These are phyloP conservation scores for Cyrtonyx montezumae DNA, from an alignment of 2,113 vertebrate genomes.

Conservation along the genomic window DNA sequence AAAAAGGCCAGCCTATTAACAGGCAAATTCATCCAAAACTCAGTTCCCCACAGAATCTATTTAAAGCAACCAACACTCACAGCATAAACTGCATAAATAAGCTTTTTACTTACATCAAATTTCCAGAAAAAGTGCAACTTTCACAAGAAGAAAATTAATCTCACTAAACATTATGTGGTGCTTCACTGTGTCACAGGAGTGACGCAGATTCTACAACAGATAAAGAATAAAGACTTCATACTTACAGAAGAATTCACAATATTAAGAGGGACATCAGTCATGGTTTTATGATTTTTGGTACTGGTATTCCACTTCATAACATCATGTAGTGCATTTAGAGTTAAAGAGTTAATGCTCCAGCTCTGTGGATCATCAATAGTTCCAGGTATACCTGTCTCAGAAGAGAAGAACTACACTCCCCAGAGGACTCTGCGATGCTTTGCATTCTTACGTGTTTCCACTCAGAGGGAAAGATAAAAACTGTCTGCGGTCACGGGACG, in stretches of 20 bases:
- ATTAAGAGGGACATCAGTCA: neutral
- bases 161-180: neutral
- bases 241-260: neutral
- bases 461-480: too few relatives aligned
- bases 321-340: too few relatives aligned
- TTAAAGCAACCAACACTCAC: neutral
- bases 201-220: neutral
- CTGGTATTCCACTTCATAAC: too few relatives aligned
- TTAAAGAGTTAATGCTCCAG: too few relatives aligned
- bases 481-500: too few relatives aligned
- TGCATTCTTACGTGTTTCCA: too few relatives aligned
- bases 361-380: too few relatives aligned
- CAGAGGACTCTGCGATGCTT: too few relatives aligned
- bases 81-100: neutral
- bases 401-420: too few relatives aligned
- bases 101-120: neutral
- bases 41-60: neutral
- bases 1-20: slow-evolving; percentile 7
- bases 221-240: neutral
- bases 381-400: too few relatives aligned
- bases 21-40: slow-evolving; percentile 33
- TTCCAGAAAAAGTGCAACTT: neutral
- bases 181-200: neutral
- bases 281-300: too few relatives aligned
- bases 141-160: neutral